Evolutionary conservation across 2,797 vertebrate genomes (phyloP).

Genomic region (Channa striata): DNA sequence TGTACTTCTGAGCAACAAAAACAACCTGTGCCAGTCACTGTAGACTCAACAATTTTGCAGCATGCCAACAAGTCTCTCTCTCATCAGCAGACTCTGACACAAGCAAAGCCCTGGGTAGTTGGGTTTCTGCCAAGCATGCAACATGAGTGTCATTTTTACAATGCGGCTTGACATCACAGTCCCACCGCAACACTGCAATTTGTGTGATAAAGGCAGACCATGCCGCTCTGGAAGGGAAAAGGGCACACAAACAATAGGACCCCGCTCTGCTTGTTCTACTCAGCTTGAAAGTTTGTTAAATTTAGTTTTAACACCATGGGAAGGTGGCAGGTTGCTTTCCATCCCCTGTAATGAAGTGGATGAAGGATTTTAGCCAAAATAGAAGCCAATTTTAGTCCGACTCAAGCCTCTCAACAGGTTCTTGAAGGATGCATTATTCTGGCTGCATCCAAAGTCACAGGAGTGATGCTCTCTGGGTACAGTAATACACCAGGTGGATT

Average conservation of each 20-base stretch:
- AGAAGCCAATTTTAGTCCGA: conserved; percentile 48
- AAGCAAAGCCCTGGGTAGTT: conserved; percentile 63
- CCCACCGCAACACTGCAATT: conserved; percentile 74
- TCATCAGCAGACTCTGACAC: conserved; percentile 60
- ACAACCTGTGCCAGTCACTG: conserved; percentile 33
- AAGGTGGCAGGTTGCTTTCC: conserved; percentile 64
- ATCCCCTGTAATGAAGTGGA: conserved; percentile 49
- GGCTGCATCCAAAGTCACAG: conserved; percentile 49
- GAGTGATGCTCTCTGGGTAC: conserved; percentile 42
- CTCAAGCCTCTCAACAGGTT: conserved; percentile 54
- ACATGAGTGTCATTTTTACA: conserved; percentile 69
- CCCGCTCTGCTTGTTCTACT: conserved; percentile 46
- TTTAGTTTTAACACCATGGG: conserved; percentile 69
- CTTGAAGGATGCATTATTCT: conserved; percentile 44
- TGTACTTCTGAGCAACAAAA: conserved; percentile 18
- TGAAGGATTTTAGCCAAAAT: conserved; percentile 36
- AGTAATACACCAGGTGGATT: conserved; percentile 21
- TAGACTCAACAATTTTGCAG: conserved; percentile 48
- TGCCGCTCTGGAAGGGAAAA: conserved; percentile 55
- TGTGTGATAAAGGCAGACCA: conserved; percentile 74
- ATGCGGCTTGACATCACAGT: conserved; percentile 64
- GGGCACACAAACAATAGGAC: conserved; percentile 64
- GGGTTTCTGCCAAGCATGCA: conserved; percentile 69
- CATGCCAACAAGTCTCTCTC: conserved; percentile 59
- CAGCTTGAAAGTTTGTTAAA: conserved; percentile 72